Base-by-base conservation (phyloP, 2,888 invertebrate species). In the Cartodere bifasciata region DNA sequence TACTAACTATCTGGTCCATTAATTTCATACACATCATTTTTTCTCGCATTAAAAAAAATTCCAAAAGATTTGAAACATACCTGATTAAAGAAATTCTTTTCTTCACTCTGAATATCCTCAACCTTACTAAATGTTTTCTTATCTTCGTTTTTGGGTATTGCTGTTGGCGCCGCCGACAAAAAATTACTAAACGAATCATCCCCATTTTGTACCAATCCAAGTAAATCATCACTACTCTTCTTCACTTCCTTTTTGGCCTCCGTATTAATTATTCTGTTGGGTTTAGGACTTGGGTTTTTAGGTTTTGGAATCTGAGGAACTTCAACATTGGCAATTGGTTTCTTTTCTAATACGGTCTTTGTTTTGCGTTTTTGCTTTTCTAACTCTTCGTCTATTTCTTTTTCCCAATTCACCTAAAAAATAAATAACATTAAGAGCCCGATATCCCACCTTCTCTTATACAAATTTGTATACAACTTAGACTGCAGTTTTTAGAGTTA, bases 21-120 rank as follows among this genome's bases (percentile, higher is more conserved):
- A n/a, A n/a, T n/a, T n/a, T n/a, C n/a, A n/a, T n/a, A n/a, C n/a
- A n/a, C n/a, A n/a, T n/a, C n/a, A n/a, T n/a, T n/a, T n/a, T n/a
- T n/a, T n/a, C n/a, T n/a, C n/a, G n/a, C n/a, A n/a, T n/a, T n/a
- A n/a, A n/a, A n/a, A n/a, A n/a, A n/a, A n/a, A n/a, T n/a, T n/a
- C n/a, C n/a, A n/a, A n/a, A n/a, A n/a, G n/a, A n/a, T n/a, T n/a
- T n/a, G n/a, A n/a, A n/a, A n/a, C n/a, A n/a, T n/a, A n/a, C n/a
- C n/a, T n/a, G 83, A 61, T 82, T 82, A 59, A 90, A 85, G 65
- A 85, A 84, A 58, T 79, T 83, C 47, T 88, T 85, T 53, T 90
- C 86, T 54, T 87, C 86, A 4, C 76, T 71, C 48, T 81, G 80
- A 2, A 48, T 47, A 1, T 62, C 46, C 42, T 64, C 64, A 10